Evolutionary conservation across 2,113 vertebrate species (phyloP), one percentile per base, ranked within the genome.

Genomic region (Ptilonorhynchus violaceus): DNA sequence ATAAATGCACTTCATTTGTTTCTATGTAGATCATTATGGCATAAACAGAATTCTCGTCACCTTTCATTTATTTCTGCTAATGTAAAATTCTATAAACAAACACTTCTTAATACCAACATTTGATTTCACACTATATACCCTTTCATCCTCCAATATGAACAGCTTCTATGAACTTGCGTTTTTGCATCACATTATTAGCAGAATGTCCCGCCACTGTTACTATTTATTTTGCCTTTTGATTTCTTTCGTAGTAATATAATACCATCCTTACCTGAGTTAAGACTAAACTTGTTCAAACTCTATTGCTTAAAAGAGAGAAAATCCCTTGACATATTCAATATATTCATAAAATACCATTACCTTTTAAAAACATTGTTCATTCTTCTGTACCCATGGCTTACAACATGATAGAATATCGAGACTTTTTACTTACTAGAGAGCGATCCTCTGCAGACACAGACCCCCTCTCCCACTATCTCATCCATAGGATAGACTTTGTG

Each of bases 251-350:
- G 87, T 13, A 62, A 95, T 94, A 92, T 55, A 93, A 96, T 50
- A 91, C 33, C 95, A 96, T 93, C 96, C 97, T 96, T 97, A 98
- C 93, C 83, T 92, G 94, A 94, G 93, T 92, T 93, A 96, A 89
- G 75, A 93, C 91, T 95, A 92, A 97, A 24, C 95, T 55, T 93
- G 87, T 91, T 92, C 85, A 53, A 96, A 88, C 35, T 93, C 92
- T 89, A 91, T 44, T 74, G 94, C 92, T 95, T 92, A 80, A 96
- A 89, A 95, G 68, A 96, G 77, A 97, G 53, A 81, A 42, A 16
- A 96, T 79, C 83, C 88, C 96, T 96, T 73, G 68, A 82, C 37
- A 95, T 85, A 83, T 74, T 73, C 41, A 93, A 94, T 91, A 94
- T 82, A 96, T 22, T 90, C 77, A 46, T 62, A 89, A 55, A 72